Base-by-base conservation (phyloP, 2,797 vertebrate genomes). In the Arremon brunneinucha region DNA sequence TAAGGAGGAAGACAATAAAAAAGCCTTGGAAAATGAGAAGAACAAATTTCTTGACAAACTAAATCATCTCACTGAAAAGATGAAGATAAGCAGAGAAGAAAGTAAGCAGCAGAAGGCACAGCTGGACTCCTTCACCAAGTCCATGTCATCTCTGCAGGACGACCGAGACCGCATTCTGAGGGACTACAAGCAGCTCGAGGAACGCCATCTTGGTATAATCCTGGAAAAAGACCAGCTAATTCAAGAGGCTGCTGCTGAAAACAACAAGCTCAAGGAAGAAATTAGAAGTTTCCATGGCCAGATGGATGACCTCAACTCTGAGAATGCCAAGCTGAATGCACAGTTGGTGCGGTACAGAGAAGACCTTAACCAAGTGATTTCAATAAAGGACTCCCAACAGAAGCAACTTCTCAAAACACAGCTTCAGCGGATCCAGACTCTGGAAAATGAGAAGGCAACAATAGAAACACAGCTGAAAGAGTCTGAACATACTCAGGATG, bases 71-170 rank as follows among this genome's bases (percentile, higher is more conserved):
- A 96, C 98, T 32, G 98, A 98, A 81, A 98, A 97, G 74, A 78
- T 99, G 52, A 97, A 97, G 64, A 95, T 96, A 43, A 94, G 97
- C 21, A 97, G 97, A 68, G 99, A 99, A 67, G 98, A 99, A 83
- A 97, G 97, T 92, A 97, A 94, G 78, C 98, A 97, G 88, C 98
- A 98, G 57, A 99, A 98, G 94, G 95, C 98, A 77, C 98, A 97
- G 53, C 97, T 99, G 90, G 98, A 99, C 87, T 98, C 99, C 28
- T 99, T 99, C 71, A 98, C 98, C 39, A 99, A 98, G 81, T 99
- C 99, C 81, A 99, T 99, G 99, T 98, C 98, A n/a, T 99, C 99
- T 20, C 90, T 99, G 93, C 99, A 99, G 96, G 98, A 99, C 2
- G 99, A 99, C 94, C 92, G 99, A 78, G 99, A 99, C 94, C 87